Percentiles rank a stretch among this genome's conserved stretches.
These are phyloP conservation scores for Cephus rjabovi DNA, from an alignment of 2,888 invertebrate species.

Conservation along the genomic window DNA sequence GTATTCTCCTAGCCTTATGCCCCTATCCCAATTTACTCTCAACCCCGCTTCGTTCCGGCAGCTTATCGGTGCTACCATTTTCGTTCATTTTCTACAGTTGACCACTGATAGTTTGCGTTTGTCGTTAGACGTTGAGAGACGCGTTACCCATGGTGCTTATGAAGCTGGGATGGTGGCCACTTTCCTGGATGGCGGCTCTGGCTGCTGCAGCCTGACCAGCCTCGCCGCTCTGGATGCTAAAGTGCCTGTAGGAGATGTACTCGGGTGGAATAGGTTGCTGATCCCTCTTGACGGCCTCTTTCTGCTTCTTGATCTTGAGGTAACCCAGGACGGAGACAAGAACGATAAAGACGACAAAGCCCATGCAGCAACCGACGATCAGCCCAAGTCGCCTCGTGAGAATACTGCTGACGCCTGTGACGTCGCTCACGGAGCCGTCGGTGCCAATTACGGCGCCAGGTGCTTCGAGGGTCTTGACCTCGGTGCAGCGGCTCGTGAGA, in stretches of 20 bases:
- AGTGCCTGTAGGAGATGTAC: slow-evolving; percentile 83
- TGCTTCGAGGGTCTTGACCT: slow-evolving; percentile 79
- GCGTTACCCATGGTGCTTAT: slow-evolving; percentile 50
- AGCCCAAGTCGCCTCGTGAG: slow-evolving; percentile 84
- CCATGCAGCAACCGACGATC: slow-evolving; percentile 88
- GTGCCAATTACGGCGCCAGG: slow-evolving; percentile 68
- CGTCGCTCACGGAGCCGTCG: slow-evolving; percentile 67
- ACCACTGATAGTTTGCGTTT: not conserved
- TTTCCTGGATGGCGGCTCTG: slow-evolving; percentile 44
- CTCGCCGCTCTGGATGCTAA: slow-evolving; percentile 78
- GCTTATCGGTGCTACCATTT: not conserved
- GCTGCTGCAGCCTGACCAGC: slow-evolving; percentile 47
- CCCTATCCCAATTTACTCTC: not conserved
- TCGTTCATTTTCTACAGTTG: not conserved
- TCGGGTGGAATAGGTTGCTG: slow-evolving; percentile 80
- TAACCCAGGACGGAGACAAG: slow-evolving; percentile 87
- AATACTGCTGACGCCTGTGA: slow-evolving; percentile 76
- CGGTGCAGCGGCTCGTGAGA: slow-evolving; percentile 80
- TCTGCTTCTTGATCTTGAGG: slow-evolving; percentile 86
- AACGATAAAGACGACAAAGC: slow-evolving; percentile 86
- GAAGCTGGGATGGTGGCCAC: slow-evolving; percentile 50
- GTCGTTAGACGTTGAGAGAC: slow-evolving; percentile 50
- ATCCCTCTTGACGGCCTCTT: slow-evolving; percentile 79
- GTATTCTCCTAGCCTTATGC: not conserved
- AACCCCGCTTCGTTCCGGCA: not conserved